Evolutionary conservation across 2,113 vertebrate genomes (phyloP), one percentile per base, ranked within the genome.

Genomic region (Microcebus ravelobensis): DNA sequence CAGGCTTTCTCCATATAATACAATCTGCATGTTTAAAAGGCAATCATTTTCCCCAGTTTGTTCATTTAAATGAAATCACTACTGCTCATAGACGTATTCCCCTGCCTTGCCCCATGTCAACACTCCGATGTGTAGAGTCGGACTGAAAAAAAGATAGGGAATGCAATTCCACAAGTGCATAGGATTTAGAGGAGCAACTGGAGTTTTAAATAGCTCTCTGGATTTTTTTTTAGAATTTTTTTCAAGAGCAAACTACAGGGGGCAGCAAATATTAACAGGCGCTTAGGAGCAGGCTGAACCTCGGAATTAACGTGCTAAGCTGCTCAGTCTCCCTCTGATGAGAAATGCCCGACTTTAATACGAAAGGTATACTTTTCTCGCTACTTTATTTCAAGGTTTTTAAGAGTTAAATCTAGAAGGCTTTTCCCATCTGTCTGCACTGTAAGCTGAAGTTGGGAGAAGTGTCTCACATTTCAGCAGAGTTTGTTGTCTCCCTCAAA

Each of bases 191-290:
- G 95, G 74, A 96, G n/a, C 81, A 97, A 92, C 86, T 89, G 84
- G 63, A 94, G 83, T 97, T 97, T 96, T 92, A 96, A 96, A 88
- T 79, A 95, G n/a, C 61, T 95, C 36, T 42, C n/a, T 86, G 12
- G n/a, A 73, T 88, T 97, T 88, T 97, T 96, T 90, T 90, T 85
- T 34, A 20, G 31, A 95, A 91, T 34, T 70, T 95, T 84, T 97
- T 84, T 84, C 55, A 91, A 88, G 61, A 98, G 31, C 91, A 96
- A 98, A 99, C 98, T 98, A 98, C 97, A 99, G 99, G 97, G 98
- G 99, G 98, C 99, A 99, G 99, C 98, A 99, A 98, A 99, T 98
- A 97, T 98, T 98, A 98, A 98, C 95, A 87, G 96, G 90, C 90
- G 96, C 93, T 65, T n/a, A 39, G 34, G 81, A 50, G 27, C 92